A percentile compares a stretch with the other conserved stretches of the same genome.
Conservation (phyloP, 1,140 invertebrate species). For the Calephelis virginiensis region DNA sequence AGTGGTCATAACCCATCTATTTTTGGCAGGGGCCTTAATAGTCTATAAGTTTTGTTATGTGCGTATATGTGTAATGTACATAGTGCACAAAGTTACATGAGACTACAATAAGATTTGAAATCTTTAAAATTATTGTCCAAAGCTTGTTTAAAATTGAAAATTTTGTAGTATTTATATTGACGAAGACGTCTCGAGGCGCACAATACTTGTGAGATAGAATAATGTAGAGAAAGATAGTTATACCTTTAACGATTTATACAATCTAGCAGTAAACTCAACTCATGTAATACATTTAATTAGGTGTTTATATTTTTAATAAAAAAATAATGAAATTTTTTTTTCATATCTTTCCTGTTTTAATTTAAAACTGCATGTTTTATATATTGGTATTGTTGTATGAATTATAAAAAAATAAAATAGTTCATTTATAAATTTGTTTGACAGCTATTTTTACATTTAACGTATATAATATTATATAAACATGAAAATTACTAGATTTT, state of each 20-base stretch:
- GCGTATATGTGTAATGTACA: background rate
- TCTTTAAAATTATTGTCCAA: slow-evolving; percentile 30
- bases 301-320: background rate
- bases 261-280: slow-evolving; percentile 4
- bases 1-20: too few relatives aligned
- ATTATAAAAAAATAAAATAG: too few relatives aligned
- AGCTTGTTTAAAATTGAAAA: slow-evolving; percentile 29
- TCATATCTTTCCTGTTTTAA: too few relatives aligned
- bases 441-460: too few relatives aligned
- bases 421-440: too few relatives aligned
- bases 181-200: slow-evolving; percentile 68
- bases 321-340: background rate
- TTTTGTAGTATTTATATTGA: slow-evolving; percentile 57
- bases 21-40: too few relatives aligned
- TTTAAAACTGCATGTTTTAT: too few relatives aligned
- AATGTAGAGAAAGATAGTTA: slow-evolving; percentile 43
- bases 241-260: slow-evolving; percentile 18
- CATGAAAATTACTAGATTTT: too few relatives aligned
- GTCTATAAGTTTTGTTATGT: background rate
- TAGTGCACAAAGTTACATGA: slow-evolving; percentile 24
- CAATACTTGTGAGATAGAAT: slow-evolving; percentile 71
- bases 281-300: background rate
- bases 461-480: too few relatives aligned
- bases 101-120: slow-evolving; percentile 21
- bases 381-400: too few relatives aligned